These are phyloP conservation scores for Lethenteron camtschaticum DNA, from an alignment of 2,113 vertebrate genomes.

Conservation along the genomic window DNA sequence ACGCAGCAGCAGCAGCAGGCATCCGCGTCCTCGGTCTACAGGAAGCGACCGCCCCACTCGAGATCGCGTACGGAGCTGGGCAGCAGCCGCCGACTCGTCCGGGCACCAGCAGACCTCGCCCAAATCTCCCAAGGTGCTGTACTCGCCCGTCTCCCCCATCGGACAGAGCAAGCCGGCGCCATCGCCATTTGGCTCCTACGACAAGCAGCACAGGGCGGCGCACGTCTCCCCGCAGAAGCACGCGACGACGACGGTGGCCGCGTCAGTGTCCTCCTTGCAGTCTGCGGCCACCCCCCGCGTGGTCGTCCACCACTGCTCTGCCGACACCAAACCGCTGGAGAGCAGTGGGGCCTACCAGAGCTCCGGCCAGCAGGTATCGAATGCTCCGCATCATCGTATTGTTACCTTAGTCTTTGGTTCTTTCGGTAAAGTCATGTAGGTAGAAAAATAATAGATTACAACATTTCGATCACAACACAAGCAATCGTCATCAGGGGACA, in stretches of 20 bases:
- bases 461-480: no score
- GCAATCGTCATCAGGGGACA: no score
- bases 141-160: conserved; percentile 76
- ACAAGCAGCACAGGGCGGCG: conserved; percentile 69
- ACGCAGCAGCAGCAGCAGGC: no score
- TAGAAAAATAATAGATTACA: no score
- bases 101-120: conserved; percentile 18
- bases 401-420: no score
- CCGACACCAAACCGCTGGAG: no score
- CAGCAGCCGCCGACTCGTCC: background rate
- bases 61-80: conserved; percentile 33
- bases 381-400: no score
- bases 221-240: conserved; percentile 92
- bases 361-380: no score
- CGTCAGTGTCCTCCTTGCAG: conserved; percentile 24
- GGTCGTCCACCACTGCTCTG: no score
- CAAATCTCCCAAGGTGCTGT: conserved; percentile 92
- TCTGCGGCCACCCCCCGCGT: conserved; percentile 23
- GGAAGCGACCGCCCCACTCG: conserved; percentile 79
- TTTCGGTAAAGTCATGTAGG: no score
- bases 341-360: no score
- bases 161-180: conserved; percentile 85
- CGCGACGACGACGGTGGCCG: background rate
- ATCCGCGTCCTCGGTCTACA: background rate
- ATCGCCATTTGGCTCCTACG: conserved; percentile 65